Percentiles rank a stretch among this genome's conserved stretches.
Evolutionary conservation across 2,113 vertebrate species (phyloP).

Genomic region (Actinemys pallida): DNA sequence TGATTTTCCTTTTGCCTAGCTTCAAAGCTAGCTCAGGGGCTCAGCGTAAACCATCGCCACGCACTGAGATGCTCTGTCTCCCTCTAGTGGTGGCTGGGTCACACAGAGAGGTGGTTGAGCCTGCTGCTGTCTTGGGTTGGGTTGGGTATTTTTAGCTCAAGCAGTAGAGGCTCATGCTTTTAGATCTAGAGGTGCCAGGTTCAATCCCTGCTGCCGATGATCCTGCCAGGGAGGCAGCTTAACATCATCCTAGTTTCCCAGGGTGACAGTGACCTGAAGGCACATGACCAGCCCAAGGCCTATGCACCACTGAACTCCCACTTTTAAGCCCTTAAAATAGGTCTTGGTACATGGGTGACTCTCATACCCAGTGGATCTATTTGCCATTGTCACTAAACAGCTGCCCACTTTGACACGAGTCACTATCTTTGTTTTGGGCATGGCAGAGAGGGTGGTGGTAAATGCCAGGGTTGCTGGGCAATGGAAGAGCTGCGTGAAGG

Average conservation of each 20-base stretch:
- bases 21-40: background rate
- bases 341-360: background rate
- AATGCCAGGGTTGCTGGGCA: background rate
- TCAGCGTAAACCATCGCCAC: background rate
- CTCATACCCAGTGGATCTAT: background rate
- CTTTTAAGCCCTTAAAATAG: conserved; percentile 2
- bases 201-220: background rate
- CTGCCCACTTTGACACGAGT: conserved; percentile 57
- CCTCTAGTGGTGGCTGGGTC: background rate
- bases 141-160: background rate
- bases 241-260: background rate
- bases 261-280: background rate
- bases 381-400: background rate
- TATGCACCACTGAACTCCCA: conserved; percentile 29
- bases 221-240: conserved; percentile 12
- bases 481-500: background rate
- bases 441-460: conserved; percentile 54
- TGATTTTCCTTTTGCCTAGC: accelerated
- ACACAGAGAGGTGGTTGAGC: background rate
- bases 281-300: conserved; percentile 23
- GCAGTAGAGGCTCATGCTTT: conserved; percentile 29
- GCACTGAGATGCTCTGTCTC: background rate
- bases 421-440: conserved; percentile 27
- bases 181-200: conserved; percentile 16
- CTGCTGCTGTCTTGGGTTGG: accelerated